Conservation (phyloP, 2,797 vertebrate genomes). For the Falco peregrinus region DNA sequence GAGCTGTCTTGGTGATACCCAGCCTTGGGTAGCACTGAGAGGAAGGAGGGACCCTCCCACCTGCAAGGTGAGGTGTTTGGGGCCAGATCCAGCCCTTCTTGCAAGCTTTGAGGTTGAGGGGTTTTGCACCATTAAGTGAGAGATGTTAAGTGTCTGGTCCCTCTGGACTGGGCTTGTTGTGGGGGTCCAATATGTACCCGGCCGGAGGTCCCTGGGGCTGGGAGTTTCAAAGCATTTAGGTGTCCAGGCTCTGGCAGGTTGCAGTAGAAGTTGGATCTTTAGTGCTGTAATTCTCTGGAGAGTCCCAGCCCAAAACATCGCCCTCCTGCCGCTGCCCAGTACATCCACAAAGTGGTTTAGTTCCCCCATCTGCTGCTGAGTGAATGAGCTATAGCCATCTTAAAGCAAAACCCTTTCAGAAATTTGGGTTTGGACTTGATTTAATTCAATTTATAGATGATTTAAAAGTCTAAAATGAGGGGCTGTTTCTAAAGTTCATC, state of each 20-base stretch:
- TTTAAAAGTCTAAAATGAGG: background rate
- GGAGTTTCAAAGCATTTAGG: background rate
- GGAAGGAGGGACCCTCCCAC: background rate
- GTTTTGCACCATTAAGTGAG: background rate
- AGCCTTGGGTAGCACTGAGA: background rate
- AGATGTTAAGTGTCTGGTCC: background rate
- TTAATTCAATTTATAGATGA: background rate
- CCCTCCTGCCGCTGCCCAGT: rapidly evolving
- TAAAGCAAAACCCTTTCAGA: background rate
- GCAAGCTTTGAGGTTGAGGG: background rate
- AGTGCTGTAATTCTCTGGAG: background rate
- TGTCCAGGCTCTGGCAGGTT: background rate
- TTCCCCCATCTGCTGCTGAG: background rate
- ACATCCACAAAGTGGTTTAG: background rate
- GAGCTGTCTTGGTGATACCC: background rate
- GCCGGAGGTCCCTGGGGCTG: rapidly evolving
- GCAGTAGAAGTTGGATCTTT: background rate
- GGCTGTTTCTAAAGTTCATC: background rate
- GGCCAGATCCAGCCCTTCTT: background rate
- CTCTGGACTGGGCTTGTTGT: background rate
- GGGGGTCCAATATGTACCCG: rapidly evolving
- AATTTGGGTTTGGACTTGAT: background rate
- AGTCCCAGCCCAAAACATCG: rapidly evolving
- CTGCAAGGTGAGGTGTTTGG: background rate
- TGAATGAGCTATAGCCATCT: background rate